Conservation (phyloP, 2,888 invertebrate genomes). For the Heliconius sara region DNA sequence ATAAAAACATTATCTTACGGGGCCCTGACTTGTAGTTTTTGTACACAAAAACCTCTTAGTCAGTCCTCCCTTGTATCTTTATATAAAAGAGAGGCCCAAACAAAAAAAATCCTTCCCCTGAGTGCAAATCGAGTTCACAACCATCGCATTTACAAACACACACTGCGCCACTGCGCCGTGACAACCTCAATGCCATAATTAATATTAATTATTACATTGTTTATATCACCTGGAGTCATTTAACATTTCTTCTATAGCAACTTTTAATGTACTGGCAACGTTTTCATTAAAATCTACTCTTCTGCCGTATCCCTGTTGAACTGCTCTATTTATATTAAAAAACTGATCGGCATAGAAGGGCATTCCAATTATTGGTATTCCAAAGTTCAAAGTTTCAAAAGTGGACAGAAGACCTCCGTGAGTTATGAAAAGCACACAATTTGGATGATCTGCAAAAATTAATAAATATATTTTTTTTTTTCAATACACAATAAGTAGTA, state of each 20-base stretch:
- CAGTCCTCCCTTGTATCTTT: too few relatives aligned
- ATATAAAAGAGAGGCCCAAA: too few relatives aligned
- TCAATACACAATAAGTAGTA: too few relatives aligned
- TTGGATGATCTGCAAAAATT: slow-evolving; percentile 59
- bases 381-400: slow-evolving; percentile 60
- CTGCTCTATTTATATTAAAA: slow-evolving; percentile 56
- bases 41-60: too few relatives aligned
- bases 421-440: slow-evolving; percentile 60
- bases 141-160: too few relatives aligned
- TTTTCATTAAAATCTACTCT: slow-evolving; percentile 54
- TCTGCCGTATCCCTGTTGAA: slow-evolving; percentile 56
- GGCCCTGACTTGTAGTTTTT: too few relatives aligned
- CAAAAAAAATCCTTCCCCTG: background rate
- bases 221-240: slow-evolving; percentile 48
- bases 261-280: slow-evolving; percentile 51
- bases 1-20: too few relatives aligned
- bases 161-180: too few relatives aligned
- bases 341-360: slow-evolving; percentile 65
- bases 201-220: background rate
- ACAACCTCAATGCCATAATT: background rate
- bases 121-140: background rate
- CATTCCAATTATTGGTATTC: slow-evolving; percentile 60
- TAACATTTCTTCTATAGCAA: slow-evolving; percentile 53
- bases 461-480: background rate
- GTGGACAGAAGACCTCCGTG: slow-evolving; percentile 64